Conservation (phyloP, 37 sponge, comb jelly and placozoan genomes). For the Bolinopsis microptera region DNA sequence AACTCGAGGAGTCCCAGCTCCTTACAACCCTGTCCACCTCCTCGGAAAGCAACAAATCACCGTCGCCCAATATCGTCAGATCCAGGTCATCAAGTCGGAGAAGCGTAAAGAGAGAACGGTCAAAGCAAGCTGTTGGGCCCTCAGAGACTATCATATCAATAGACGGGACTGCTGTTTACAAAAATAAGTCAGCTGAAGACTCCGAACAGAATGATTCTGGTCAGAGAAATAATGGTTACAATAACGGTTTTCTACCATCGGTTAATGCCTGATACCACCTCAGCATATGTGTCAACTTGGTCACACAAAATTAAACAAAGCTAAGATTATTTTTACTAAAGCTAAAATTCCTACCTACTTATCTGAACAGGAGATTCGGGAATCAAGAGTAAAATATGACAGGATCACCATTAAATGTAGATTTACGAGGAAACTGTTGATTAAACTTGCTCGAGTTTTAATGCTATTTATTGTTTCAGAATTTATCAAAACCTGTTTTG, state of each 20-base stretch:
- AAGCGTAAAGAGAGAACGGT: background rate
- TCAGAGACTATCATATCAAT: background rate
- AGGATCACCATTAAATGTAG: no score
- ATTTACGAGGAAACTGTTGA: background rate
- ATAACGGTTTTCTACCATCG: background rate
- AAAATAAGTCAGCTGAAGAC: background rate
- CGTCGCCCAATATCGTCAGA: background rate
- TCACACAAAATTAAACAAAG: no score
- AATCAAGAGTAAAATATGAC: no score
- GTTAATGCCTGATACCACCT: background rate
- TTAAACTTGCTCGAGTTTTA: background rate
- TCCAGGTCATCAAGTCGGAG: background rate
- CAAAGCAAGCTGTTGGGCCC: background rate
- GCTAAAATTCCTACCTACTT: no score
- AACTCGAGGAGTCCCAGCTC: background rate
- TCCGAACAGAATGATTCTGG: background rate
- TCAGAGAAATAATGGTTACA: background rate
- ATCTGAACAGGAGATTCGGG: no score
- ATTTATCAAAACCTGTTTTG: slow-evolving; percentile 6
- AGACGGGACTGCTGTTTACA: background rate
- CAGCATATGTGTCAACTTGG: no score
- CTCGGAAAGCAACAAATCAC: background rate
- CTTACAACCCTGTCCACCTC: background rate
- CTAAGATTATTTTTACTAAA: no score
- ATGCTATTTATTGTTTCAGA: slow-evolving; percentile 24